Conservation (phyloP, 2,113 vertebrate genomes). For the Sebastes fasciatus region DNA sequence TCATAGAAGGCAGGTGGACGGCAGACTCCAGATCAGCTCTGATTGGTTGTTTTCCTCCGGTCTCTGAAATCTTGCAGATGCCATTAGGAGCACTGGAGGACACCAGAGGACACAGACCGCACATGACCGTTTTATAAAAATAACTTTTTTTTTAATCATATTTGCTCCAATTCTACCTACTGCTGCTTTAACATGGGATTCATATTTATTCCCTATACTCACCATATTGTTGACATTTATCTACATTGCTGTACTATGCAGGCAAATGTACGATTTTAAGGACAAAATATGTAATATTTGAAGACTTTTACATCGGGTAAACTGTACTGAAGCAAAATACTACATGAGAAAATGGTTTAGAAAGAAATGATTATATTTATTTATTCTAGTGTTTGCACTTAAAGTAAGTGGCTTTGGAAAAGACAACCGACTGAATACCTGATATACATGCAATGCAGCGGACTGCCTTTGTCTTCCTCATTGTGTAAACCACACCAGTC, state of each 20-base stretch:
- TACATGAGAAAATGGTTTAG: neutral
- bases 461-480: slow-evolving; percentile 40
- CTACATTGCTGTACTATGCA: neutral
- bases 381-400: neutral
- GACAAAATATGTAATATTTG: neutral
- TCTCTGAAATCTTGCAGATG: no score
- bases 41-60: no score
- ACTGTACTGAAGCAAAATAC: neutral
- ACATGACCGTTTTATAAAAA: no score
- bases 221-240: neutral
- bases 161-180: no score
- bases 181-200: neutral
- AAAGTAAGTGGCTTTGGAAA: neutral
- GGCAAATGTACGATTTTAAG: neutral
- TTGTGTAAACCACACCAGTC: slow-evolving; percentile 34
- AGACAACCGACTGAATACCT: neutral
- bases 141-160: no score
- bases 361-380: neutral
- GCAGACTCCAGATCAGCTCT: no score
- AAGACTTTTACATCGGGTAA: neutral
- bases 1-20: no score
- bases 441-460: neutral
- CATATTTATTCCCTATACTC: neutral
- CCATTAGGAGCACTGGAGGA: no score
- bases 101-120: no score